These are phyloP conservation scores for Burhinus bistriatus DNA, from an alignment of 2,113 vertebrate genomes.

Conservation along the genomic window DNA sequence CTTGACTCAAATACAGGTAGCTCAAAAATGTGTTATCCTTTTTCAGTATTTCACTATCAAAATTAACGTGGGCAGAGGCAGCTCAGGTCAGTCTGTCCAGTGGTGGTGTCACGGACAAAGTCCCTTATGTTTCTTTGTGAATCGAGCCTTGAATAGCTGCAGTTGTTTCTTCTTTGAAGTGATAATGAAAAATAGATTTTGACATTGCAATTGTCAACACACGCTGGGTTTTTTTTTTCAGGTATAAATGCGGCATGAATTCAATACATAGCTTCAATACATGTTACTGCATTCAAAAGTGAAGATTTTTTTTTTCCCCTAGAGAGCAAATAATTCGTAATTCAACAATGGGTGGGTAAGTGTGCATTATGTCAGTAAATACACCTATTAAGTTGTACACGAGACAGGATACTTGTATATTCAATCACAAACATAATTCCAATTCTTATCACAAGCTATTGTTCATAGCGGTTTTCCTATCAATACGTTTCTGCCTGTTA, in stretches of 20 bases:
- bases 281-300: neutral
- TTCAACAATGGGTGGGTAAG: neutral
- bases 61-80: neutral
- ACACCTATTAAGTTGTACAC: neutral
- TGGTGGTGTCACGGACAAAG: neutral
- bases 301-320: neutral
- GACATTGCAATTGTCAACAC: neutral
- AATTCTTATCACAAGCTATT: neutral
- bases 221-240: neutral
- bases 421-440: neutral
- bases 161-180: neutral
- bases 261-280: neutral
- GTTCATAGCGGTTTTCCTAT: neutral
- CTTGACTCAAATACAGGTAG: neutral
- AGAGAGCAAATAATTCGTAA: neutral
- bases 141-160: neutral
- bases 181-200: neutral
- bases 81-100: neutral
- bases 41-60: neutral
- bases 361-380: neutral
- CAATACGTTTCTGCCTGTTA: neutral
- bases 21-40: neutral
- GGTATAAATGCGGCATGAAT: neutral
- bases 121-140: neutral
- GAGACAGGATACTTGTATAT: neutral